Conservation (phyloP, 2,113 vertebrate species). For the Corythornis madagascariensis region DNA sequence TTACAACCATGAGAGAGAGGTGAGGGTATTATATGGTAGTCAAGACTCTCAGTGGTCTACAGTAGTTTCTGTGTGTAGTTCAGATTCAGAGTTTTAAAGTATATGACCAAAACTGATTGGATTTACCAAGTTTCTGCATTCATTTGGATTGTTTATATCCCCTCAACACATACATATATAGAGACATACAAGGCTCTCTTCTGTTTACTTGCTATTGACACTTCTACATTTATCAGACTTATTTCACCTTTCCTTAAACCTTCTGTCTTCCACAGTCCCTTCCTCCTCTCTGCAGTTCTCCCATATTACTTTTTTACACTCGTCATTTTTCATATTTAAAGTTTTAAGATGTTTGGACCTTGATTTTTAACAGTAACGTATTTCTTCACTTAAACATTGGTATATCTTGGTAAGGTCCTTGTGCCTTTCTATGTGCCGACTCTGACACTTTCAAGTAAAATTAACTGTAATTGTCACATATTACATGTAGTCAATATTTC, state of each 20-base stretch:
- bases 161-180: not conserved
- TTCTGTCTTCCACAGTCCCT: conserved; percentile 19
- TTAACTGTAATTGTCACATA: conserved; percentile 31
- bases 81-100: not conserved
- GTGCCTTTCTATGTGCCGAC: not conserved
- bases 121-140: not conserved
- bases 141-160: not conserved
- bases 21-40: not conserved
- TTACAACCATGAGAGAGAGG: not conserved
- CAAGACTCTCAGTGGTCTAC: not conserved
- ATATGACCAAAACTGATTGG: not conserved
- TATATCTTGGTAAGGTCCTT: conserved; percentile 9
- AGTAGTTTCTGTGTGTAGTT: not conserved
- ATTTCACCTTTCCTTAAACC: conserved; percentile 11
- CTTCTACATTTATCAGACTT: conserved; percentile 41
- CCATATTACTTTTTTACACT: conserved; percentile 54
- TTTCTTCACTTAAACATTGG: conserved; percentile 37
- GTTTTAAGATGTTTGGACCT: conserved; percentile 61
- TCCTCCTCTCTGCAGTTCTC: conserved; percentile 19
- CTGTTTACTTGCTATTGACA: conserved; percentile 35
- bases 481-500: not conserved
- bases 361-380: conserved; percentile 32
- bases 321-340: conserved; percentile 65
- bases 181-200: not conserved
- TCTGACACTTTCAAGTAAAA: conserved; percentile 47